Percentiles rank a stretch among this genome's conserved stretches.
These are phyloP conservation scores for Diadromus collaris DNA, from an alignment of 2,888 invertebrate species.

Conservation along the genomic window DNA sequence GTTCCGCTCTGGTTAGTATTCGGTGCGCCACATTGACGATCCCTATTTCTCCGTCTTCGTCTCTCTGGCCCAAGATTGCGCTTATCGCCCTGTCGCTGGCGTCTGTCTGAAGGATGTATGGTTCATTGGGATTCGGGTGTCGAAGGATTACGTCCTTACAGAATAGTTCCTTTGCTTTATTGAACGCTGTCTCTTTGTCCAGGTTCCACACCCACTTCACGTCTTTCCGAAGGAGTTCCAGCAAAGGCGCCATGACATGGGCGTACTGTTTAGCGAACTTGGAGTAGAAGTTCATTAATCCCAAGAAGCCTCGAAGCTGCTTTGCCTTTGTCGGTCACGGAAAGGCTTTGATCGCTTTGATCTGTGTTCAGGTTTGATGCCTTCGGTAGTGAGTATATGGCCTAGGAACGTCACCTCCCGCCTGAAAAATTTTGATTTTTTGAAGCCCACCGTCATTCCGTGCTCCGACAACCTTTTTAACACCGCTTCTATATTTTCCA, in stretches of 20 bases:
- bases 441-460: constrained; percentile 60
- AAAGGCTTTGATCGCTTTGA: constrained; percentile 59
- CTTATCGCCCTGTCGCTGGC: constrained; percentile 35
- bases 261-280: constrained; percentile 56
- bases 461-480: constrained; percentile 48
- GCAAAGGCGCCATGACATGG: constrained; percentile 37
- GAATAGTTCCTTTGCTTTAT: neutral
- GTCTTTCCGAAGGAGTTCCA: constrained; percentile 56
- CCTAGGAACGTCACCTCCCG: constrained; percentile 64
- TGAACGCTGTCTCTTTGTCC: neutral
- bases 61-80: constrained; percentile 24
- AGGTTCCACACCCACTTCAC: neutral
- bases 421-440: constrained; percentile 64
- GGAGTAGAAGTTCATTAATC: constrained; percentile 60
- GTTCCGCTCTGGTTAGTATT: constrained; percentile 55
- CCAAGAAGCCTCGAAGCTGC: constrained; percentile 61
- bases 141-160: neutral
- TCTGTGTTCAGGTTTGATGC: constrained; percentile 62
- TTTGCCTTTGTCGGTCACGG: constrained; percentile 57
- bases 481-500: constrained; percentile 41
- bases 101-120: constrained; percentile 57
- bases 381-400: constrained; percentile 59
- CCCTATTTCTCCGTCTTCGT: constrained; percentile 50
- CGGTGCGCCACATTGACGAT: constrained; percentile 30
- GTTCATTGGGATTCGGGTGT: constrained; percentile 9